phyloP scores from a whole-genome alignment of 2,113 vertebrate genomes.

The Anser cygnoides region DNA sequence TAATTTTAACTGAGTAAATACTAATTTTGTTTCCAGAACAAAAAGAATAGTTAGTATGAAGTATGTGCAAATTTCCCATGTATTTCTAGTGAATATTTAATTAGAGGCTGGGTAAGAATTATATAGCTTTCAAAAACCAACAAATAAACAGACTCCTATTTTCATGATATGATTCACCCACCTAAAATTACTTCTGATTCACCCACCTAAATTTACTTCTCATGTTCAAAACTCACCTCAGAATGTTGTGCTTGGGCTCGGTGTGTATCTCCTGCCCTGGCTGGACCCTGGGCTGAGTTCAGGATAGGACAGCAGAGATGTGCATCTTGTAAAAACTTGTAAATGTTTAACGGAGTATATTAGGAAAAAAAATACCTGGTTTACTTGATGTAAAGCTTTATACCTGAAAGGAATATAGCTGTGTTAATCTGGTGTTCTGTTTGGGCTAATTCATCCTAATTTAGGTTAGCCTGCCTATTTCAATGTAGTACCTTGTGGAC shows the following conservation, averaged over 20 bases:
- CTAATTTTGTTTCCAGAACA: background rate
- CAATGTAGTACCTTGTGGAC: background rate
- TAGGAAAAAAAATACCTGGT: background rate
- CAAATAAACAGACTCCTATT: background rate
- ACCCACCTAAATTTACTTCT: background rate
- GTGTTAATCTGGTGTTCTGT: background rate
- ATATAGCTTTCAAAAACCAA: background rate
- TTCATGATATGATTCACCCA: background rate
- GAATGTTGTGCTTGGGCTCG: background rate
- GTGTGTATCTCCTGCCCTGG: accelerated
- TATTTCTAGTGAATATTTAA: slow-evolving; percentile 38
- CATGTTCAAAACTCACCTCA: background rate
- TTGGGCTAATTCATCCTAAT: background rate
- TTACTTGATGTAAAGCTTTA: background rate
- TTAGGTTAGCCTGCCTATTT: background rate
- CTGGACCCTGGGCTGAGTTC: background rate
- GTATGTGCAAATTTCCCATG: background rate
- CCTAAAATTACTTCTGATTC: background rate
- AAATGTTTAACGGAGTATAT: background rate
- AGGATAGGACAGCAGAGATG: background rate
- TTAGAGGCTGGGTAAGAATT: background rate
- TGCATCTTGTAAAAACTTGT: background rate
- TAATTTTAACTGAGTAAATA: background rate
- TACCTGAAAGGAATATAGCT: background rate
- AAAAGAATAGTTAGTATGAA: background rate